A percentile compares a stretch with the other conserved stretches of the same genome.
phyloP scores from a whole-genome alignment of 2,113 vertebrate species.

The Corydoras sp. region DNA sequence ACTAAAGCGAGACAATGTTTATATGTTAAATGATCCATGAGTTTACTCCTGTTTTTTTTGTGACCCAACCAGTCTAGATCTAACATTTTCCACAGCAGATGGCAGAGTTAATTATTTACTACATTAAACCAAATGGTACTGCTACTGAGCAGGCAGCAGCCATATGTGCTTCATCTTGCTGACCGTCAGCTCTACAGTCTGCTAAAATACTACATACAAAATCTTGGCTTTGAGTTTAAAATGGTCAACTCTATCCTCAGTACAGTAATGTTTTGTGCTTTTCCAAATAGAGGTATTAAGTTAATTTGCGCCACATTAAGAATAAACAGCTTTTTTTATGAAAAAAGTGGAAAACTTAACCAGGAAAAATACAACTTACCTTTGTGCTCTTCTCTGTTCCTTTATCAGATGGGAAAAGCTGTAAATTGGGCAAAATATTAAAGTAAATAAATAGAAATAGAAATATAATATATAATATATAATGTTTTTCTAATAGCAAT shows the following conservation, averaged over 20 bases:
- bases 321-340: no score
- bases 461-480: no score
- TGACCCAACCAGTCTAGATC: constrained; percentile 6
- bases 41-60: constrained; percentile 17
- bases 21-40: no score
- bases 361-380: constrained; percentile 64
- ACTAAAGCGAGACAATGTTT: no score
- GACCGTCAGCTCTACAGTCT: constrained; percentile 10
- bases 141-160: constrained; percentile 7
- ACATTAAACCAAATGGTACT: constrained; percentile 15
- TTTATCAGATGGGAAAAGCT: constrained; percentile 94
- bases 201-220: constrained; percentile 1
- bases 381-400: constrained; percentile 87
- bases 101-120: constrained; percentile 43
- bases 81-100: constrained; percentile 37
- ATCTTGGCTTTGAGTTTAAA: background rate
- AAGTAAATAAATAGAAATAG: constrained; percentile 62
- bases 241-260: background rate
- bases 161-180: constrained; percentile 21
- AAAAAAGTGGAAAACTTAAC: constrained; percentile 4
- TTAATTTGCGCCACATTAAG: no score
- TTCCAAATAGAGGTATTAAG: background rate
- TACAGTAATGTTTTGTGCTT: background rate
- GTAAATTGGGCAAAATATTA: constrained; percentile 53
- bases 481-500: constrained; percentile 39